These are phyloP conservation scores for Neolamprologus modestus DNA, from an alignment of 2,113 vertebrate genomes.

Conservation along the genomic window DNA sequence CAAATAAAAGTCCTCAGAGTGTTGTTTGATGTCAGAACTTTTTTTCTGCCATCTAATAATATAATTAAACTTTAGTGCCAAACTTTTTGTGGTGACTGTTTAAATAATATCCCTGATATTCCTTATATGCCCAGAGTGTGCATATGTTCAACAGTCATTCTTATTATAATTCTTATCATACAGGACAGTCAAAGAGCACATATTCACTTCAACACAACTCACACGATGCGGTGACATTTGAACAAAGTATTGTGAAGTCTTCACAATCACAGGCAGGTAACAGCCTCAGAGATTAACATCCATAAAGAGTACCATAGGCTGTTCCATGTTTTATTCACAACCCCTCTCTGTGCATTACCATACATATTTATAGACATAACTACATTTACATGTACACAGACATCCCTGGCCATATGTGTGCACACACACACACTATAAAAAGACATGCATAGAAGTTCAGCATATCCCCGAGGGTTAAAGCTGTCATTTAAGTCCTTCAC, in stretches of 20 bases:
- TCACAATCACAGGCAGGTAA: conserved; percentile 21
- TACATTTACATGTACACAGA: conserved; percentile 43
- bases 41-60: not conserved
- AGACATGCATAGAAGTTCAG: conserved; percentile 32
- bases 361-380: conserved; percentile 58
- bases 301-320: conserved; percentile 29
- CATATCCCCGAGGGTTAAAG: conserved; percentile 33
- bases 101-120: not conserved
- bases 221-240: conserved; percentile 20
- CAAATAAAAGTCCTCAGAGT: not conserved
- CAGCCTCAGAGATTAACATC: conserved; percentile 35
- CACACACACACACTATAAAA: not conserved
- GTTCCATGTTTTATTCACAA: conserved; percentile 58
- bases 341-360: conserved; percentile 32
- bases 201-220: not conserved
- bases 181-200: not conserved
- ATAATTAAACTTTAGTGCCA: not conserved
- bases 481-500: conserved; percentile 54
- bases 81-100: not conserved
- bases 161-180: not conserved
- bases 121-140: not conserved
- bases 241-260: not conserved
- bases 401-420: not conserved
- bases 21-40: not conserved
- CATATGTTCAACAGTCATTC: not conserved